Conservation (phyloP, 2,113 vertebrate species). For the Rana temporaria region DNA sequence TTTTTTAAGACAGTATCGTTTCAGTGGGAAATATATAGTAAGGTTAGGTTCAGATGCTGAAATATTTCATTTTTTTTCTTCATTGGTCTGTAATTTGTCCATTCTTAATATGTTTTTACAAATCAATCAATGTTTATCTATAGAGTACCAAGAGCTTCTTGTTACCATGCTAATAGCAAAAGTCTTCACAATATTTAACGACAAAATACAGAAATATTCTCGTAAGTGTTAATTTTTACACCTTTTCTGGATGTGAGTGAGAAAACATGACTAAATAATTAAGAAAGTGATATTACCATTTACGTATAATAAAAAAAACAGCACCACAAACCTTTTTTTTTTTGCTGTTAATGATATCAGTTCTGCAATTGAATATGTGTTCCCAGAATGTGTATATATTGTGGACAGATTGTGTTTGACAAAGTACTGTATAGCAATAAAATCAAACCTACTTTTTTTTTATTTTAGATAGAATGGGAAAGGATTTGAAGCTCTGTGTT, state of each 20-base stretch:
- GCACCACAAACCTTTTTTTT: not conserved
- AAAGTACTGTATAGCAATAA: no score
- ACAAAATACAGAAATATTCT: not conserved
- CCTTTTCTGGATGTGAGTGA: conserved; percentile 7
- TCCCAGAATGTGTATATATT: not conserved
- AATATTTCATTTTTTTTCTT: not conserved
- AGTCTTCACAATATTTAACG: not conserved
- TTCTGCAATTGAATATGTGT: not conserved
- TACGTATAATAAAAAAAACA: conserved; percentile 9
- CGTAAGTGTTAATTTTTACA: conserved; percentile 18
- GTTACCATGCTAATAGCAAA: not conserved
- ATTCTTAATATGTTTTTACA: not conserved
- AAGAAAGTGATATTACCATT: conserved; percentile 5
- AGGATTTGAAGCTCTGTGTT: no score
- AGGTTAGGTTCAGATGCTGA: not conserved
- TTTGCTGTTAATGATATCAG: not conserved
- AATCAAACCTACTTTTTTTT: no score
- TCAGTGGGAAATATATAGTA: not conserved
- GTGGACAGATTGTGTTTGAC: not conserved
- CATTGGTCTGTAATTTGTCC: not conserved
- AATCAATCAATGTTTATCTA: no score
- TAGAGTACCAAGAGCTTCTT: not conserved
- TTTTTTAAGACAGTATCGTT: not conserved
- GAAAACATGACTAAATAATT: conserved; percentile 12
- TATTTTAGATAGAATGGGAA: no score